These are phyloP conservation scores for Rhizoglyphus robini DNA, from an alignment of 1,140 invertebrate genomes.

Conservation along the genomic window DNA sequence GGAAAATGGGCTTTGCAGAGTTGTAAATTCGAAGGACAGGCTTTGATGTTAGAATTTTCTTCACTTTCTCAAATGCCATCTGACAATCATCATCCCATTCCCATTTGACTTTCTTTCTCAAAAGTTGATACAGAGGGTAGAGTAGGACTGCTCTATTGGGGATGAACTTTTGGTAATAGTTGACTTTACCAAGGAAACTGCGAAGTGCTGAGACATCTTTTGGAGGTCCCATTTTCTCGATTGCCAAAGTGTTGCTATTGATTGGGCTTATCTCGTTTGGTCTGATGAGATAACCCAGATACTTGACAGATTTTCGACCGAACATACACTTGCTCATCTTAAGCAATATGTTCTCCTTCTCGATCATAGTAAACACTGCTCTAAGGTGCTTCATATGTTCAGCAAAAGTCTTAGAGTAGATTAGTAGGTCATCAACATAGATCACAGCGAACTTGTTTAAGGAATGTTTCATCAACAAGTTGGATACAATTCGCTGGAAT, in stretches of 20 bases:
- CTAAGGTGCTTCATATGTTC: constrained; percentile 19
- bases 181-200: constrained; percentile 31
- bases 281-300: constrained; percentile 16
- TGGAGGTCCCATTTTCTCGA: constrained; percentile 25
- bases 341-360: too few relatives aligned
- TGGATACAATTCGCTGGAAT: constrained; percentile 29
- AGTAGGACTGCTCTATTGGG: constrained; percentile 28
- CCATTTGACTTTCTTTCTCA: constrained; percentile 33
- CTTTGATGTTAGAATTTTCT: constrained; percentile 26
- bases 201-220: constrained; percentile 25
- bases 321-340: constrained; percentile 16
- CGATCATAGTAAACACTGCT: constrained; percentile 29
- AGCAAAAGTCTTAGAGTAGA: not conserved
- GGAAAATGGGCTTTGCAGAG: not conserved
- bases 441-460: constrained; percentile 17
- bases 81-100: constrained; percentile 30
- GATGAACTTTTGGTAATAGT: too few relatives aligned
- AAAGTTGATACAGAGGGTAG: constrained; percentile 31
- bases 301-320: constrained; percentile 4
- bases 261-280: not conserved
- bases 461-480: constrained; percentile 22
- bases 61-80: constrained; percentile 32
- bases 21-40: constrained; percentile 28
- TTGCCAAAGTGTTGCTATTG: constrained; percentile 14
- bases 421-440: constrained; percentile 30